Conservation (phyloP, 2,797 vertebrate species). For the Pachyuromys duprasi region DNA sequence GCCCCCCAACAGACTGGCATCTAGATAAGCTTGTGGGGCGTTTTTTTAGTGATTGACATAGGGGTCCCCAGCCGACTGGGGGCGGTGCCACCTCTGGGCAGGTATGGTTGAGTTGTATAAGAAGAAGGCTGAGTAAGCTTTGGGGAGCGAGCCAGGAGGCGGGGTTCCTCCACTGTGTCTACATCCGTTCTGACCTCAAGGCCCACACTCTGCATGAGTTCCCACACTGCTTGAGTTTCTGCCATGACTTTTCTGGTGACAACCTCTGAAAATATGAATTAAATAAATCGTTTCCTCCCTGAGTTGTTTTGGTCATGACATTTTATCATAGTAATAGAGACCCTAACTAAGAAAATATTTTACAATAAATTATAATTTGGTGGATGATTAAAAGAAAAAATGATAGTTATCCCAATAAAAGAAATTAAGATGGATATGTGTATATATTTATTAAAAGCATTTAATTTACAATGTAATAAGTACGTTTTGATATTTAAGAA, state of each 20-base stretch:
- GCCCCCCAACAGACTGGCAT: background rate
- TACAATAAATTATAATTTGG: background rate
- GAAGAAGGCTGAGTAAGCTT: background rate
- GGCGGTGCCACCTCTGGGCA: background rate
- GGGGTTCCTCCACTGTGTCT: background rate
- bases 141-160: background rate
- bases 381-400: slow-evolving; percentile 27
- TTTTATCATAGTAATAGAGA: background rate
- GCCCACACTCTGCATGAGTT: background rate
- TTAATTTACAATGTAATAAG: slow-evolving; percentile 41
- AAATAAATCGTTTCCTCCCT: background rate
- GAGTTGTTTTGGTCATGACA: background rate
- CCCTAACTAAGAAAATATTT: background rate
- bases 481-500: slow-evolving; percentile 45
- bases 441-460: background rate
- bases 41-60: background rate
- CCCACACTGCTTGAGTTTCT: background rate
- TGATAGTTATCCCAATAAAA: slow-evolving; percentile 11
- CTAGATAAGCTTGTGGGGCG: background rate
- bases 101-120: background rate
- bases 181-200: too few species aligned
- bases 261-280: background rate
- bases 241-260: background rate
- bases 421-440: slow-evolving; percentile 22
- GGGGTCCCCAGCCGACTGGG: background rate